Evolutionary conservation across 53 echinoderm and acorn worm genomes (phyloP).

Genomic region (Holothuria leucospilota): DNA sequence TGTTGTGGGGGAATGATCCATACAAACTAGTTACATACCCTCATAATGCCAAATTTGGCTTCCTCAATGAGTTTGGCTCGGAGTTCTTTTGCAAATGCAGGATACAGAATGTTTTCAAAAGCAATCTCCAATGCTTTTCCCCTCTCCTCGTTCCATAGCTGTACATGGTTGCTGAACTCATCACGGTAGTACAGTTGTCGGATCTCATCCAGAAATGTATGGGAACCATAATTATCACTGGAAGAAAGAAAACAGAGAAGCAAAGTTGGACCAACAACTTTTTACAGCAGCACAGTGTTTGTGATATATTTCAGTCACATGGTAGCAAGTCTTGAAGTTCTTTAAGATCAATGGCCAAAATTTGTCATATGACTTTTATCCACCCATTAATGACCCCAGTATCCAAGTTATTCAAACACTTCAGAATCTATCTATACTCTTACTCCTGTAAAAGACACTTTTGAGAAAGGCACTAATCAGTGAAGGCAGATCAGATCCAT

Average conservation of each 20-base stretch:
- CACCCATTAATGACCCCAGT: too few relatives aligned
- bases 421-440: too few relatives aligned
- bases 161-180: constrained; percentile 91
- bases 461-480: too few relatives aligned
- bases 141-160: constrained; percentile 94
- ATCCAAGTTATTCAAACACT: too few relatives aligned
- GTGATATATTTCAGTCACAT: too few relatives aligned
- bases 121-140: constrained; percentile 83
- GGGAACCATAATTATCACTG: constrained; percentile 34
- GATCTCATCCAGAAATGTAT: constrained; percentile 91
- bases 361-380: too few relatives aligned
- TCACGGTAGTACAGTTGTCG: constrained; percentile 99
- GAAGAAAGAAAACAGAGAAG: not conserved
- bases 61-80: constrained; percentile 81
- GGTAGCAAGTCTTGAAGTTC: too few relatives aligned
- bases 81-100: constrained; percentile 89
- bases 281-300: too few relatives aligned
- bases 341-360: too few relatives aligned
- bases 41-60: constrained; percentile 90
- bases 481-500: too few relatives aligned
- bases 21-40: constrained; percentile 51
- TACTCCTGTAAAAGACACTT: too few relatives aligned
- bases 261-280: too few relatives aligned
- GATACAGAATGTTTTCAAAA: constrained; percentile 88
- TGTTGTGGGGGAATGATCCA: not conserved